Conservation (phyloP, 2,888 invertebrate genomes). For the Spisula subtruncata region DNA sequence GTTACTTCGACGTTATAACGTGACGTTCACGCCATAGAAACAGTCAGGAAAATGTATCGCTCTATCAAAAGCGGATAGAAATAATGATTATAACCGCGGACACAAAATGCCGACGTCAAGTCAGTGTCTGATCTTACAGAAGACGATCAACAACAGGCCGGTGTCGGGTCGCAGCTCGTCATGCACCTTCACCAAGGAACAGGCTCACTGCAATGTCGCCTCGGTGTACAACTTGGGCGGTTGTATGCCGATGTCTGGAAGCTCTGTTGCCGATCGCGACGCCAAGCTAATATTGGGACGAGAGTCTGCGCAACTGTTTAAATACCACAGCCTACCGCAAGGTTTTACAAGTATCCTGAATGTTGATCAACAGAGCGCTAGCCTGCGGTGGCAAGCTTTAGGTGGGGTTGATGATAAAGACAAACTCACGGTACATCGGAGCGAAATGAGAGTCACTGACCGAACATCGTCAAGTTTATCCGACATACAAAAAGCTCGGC, state of each 20-base stretch:
- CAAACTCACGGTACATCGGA: background rate
- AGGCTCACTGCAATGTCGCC: conserved; percentile 42
- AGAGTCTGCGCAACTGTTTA: conserved; percentile 64
- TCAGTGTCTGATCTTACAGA: conserved; percentile 56
- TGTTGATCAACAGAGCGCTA: conserved; percentile 12
- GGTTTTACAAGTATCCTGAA: conserved; percentile 48
- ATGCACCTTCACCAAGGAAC: conserved; percentile 34
- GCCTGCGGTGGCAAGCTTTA: conserved; percentile 41
- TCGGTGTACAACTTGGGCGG: conserved; percentile 55
- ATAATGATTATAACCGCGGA: background rate
- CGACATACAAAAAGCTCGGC: background rate
- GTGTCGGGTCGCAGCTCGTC: conserved; percentile 16
- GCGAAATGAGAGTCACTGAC: background rate
- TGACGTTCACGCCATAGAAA: background rate
- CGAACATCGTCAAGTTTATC: background rate
- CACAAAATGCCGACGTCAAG: conserved; percentile 61
- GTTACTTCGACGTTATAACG: background rate
- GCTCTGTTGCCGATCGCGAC: conserved; percentile 43
- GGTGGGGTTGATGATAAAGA: conserved; percentile 24
- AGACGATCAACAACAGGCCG: conserved; percentile 1
- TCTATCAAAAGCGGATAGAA: background rate
- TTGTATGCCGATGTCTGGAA: conserved; percentile 10
- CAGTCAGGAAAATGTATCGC: background rate
- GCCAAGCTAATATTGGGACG: conserved; percentile 48
- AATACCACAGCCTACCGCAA: conserved; percentile 49